Conservation (phyloP, 2,888 invertebrate species). For the Drosophila buzzatii region DNA sequence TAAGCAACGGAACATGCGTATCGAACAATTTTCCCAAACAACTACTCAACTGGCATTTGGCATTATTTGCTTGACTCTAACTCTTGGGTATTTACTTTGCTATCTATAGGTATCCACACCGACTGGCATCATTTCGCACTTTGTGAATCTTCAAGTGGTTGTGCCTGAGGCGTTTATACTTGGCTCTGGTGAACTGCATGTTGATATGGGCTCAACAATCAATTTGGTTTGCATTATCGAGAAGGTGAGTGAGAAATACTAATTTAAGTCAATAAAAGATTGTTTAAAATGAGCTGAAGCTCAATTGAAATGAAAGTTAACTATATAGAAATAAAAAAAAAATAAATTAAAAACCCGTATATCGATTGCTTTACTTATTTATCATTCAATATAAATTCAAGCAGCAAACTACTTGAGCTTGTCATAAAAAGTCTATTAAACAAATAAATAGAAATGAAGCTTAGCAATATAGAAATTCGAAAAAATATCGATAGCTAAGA, state of each 20-base stretch:
- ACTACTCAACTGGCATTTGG: constrained; percentile 21
- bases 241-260: constrained; percentile 88
- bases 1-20: constrained; percentile 39
- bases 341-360: no score
- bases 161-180: constrained; percentile 96
- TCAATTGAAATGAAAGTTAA: no score
- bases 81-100: constrained; percentile 56
- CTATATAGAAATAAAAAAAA: background rate
- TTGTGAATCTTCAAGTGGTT: constrained; percentile 94
- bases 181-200: constrained; percentile 94
- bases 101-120: constrained; percentile 91
- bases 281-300: no score
- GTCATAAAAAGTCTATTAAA: no score
- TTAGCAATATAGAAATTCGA: no score
- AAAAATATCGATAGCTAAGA: no score
- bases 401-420: no score
- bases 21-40: constrained; percentile 45
- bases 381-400: no score
- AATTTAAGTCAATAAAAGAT: background rate
- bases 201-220: constrained; percentile 95
- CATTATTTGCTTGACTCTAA: constrained; percentile 79
- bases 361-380: no score
- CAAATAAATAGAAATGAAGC: no score
- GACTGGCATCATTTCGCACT: constrained; percentile 93
- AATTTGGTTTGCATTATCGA: constrained; percentile 95